Evolutionary conservation across 2,888 invertebrate genomes (phyloP), one percentile per base, ranked within the genome.

Genomic region (Xanthostigma xanthostigma): DNA sequence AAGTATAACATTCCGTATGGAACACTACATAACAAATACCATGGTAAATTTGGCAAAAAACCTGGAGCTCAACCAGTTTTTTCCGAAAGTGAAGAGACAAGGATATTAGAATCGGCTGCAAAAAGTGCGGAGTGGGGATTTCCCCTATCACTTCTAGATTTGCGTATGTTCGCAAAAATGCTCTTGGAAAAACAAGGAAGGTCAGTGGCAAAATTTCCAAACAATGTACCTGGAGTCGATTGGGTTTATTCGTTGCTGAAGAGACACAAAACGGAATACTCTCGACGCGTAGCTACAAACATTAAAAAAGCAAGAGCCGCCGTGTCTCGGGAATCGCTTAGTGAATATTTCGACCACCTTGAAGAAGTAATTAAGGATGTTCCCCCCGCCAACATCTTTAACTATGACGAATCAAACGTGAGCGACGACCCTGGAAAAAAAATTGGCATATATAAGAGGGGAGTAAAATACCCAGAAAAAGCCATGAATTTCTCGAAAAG

Each of bases 351-450:
- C 17, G 17, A 17, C 17, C 17, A 17, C 17, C 17, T 17, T 17
- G 17, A 17, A 17, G 17, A 17, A 17, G 17, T 17, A 17, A 17
- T 17, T 17, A 17, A 17, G 17, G 17, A 17, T 17, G 17, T 17
- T 17, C 17, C 42, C 12, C 36, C 17, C 10, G 12, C 13, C 13
- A 53, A 55, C 40, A 56, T 57, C 13, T 56, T 58, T 33, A 65
- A 65, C 49, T 65, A 62, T 53, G 62, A 64, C 49, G 60, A 17
- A 17, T 17, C 17, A 17, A 17, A 17, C 17, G 4, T 64, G 8
- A 46, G 55, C n/a, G 63, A 64, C 46, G 59, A 65, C 44, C 59
- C 61, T 36, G 62, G 60, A 6, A 47, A 54, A 55, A 52, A 59
- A 54, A 42, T 51, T 56, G 17, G 53, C 58, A 41, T 49, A 48